phyloP scores from a whole-genome alignment of 30 jellyfish, hydroid and myxozoan species.

The Nemopilema nomurai region DNA sequence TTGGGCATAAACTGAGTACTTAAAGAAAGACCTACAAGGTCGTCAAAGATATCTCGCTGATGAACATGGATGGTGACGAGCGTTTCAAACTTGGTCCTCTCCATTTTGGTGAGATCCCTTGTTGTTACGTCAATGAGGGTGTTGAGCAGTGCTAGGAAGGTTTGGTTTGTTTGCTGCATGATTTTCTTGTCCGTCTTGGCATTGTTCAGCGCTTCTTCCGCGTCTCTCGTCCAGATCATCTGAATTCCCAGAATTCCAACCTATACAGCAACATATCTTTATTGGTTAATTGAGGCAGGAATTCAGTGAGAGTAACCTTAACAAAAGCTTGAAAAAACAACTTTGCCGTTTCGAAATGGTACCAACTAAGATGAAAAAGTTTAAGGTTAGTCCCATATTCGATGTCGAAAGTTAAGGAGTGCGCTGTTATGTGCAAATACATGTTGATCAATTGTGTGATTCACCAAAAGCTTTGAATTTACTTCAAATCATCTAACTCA shows the following conservation, averaged over 20 bases:
- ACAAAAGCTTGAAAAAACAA: too few relatives aligned
- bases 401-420: too few relatives aligned
- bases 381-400: too few relatives aligned
- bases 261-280: conserved; percentile 29
- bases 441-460: neutral
- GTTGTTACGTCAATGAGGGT: conserved; percentile 92
- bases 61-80: conserved; percentile 97
- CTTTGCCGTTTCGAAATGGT: too few relatives aligned
- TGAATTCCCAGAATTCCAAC: conserved; percentile 98
- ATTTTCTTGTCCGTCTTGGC: conserved; percentile 83
- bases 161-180: conserved; percentile 92
- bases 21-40: conserved; percentile 65
- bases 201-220: conserved; percentile 86
- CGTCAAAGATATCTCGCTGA: conserved; percentile 96
- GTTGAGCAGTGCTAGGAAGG: conserved; percentile 72
- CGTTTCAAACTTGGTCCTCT: conserved; percentile 93
- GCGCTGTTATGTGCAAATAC: too few relatives aligned
- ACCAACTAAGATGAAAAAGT: too few relatives aligned
- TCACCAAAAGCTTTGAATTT: neutral
- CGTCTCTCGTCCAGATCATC: conserved; percentile 99
- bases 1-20: too few relatives aligned
- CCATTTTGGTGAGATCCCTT: conserved; percentile 88
- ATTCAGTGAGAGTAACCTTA: too few relatives aligned
- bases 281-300: too few relatives aligned
- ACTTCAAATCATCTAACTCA: neutral